A percentile compares a stretch with the other conserved stretches of the same genome.
Conservation (phyloP, 2,797 vertebrate species). For the Ficedula albicollis region DNA sequence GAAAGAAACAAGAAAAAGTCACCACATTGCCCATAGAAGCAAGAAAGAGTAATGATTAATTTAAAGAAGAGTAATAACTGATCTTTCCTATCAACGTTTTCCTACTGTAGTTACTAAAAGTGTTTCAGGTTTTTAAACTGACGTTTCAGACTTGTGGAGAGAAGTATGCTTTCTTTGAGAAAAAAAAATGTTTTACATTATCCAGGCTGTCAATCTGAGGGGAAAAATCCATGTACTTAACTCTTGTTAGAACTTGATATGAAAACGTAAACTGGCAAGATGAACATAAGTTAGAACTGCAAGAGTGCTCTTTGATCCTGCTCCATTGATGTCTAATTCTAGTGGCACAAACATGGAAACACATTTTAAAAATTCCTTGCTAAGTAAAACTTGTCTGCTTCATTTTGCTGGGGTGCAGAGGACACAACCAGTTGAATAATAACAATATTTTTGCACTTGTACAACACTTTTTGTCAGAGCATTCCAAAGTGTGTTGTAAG, state of each 20-base stretch:
- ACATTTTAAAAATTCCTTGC: neutral
- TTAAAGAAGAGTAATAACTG: neutral
- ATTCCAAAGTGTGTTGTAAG: neutral
- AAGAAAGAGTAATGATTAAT: neutral
- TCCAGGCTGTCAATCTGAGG: neutral
- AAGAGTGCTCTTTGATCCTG: neutral
- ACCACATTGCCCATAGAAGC: neutral
- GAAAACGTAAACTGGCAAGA: neutral
- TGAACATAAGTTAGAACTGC: neutral
- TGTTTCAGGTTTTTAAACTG: neutral
- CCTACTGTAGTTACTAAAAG: neutral
- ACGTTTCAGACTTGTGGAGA: neutral
- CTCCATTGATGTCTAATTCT: neutral
- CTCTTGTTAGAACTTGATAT: neutral
- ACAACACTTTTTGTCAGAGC: neutral
- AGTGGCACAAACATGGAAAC: neutral
- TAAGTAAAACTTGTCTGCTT: neutral
- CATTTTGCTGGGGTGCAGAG: neutral
- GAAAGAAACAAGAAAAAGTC: neutral
- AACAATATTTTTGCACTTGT: neutral
- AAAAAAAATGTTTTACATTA: neutral
- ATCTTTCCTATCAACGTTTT: neutral
- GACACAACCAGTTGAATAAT: neutral
- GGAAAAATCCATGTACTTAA: neutral
- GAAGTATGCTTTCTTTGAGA: neutral